A percentile compares a stretch with the other conserved stretches of the same genome.
Conservation (phyloP, 1,140 invertebrate genomes). For the Rhynchophorus ferrugineus region DNA sequence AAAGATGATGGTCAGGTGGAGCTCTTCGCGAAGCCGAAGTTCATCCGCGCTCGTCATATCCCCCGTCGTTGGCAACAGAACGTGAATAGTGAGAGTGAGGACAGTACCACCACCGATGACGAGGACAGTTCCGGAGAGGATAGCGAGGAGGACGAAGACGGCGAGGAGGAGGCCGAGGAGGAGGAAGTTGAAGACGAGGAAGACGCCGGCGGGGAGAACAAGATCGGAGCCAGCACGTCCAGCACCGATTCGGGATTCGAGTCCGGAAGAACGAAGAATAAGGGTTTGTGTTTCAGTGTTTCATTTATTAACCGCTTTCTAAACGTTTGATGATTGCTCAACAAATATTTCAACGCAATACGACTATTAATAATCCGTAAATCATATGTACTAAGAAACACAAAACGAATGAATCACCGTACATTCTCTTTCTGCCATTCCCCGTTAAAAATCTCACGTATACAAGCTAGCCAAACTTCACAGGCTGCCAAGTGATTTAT, state of each 20-base stretch:
- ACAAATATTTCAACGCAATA: too few relatives aligned
- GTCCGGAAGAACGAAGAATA: constrained; percentile 41
- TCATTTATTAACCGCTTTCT: not conserved
- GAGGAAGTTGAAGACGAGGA: constrained; percentile 25
- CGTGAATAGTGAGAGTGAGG: constrained; percentile 4
- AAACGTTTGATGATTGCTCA: not conserved
- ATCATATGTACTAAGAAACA: too few relatives aligned
- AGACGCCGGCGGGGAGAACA: constrained; percentile 26
- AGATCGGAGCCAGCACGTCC: constrained; percentile 49
- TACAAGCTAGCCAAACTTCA: not conserved
- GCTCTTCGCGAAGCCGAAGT: constrained; percentile 37
- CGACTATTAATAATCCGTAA: too few relatives aligned
- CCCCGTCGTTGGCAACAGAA: constrained; percentile 24
- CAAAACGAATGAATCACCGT: too few relatives aligned
- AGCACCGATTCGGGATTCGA: constrained; percentile 55
- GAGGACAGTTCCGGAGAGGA: constrained; percentile 26
- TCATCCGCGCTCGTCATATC: constrained; percentile 34
- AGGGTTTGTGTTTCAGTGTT: constrained; percentile 28
- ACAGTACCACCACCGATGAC: constrained; percentile 10
- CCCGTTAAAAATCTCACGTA: too few relatives aligned
- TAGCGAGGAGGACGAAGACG: constrained; percentile 25
- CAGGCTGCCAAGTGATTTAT: constrained; percentile 1
- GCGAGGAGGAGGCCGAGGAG: constrained; percentile 18
- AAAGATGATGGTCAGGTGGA: constrained; percentile 35
- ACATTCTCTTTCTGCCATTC: too few relatives aligned